Evolutionary conservation across 2,888 invertebrate species (phyloP), one percentile per base, ranked within the genome.

Genomic region (Clistopyga incitator): DNA sequence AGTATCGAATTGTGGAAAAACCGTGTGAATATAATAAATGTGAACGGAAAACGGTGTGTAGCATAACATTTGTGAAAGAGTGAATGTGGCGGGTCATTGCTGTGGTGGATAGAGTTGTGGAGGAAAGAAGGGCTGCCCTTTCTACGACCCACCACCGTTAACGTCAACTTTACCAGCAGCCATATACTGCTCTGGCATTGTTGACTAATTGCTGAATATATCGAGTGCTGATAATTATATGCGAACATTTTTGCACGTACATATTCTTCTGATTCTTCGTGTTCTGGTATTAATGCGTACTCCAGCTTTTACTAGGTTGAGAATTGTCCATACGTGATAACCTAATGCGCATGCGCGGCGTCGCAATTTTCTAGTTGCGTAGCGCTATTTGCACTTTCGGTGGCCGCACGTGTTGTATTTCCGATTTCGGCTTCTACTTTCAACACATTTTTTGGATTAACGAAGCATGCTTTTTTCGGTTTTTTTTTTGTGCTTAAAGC

Each of bases 81-180:
- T n/a, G n/a, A n/a, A n/a, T n/a, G n/a, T n/a, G n/a, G n/a, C n/a
- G n/a, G n/a, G n/a, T n/a, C n/a, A n/a, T n/a, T n/a, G n/a, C n/a
- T n/a, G n/a, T n/a, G n/a, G n/a, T n/a, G n/a, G n/a, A n/a, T n/a
- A n/a, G n/a, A n/a, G n/a, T n/a, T n/a, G n/a, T n/a, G n/a, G n/a
- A n/a, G n/a, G n/a, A n/a, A n/a, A n/a, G n/a, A n/a, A n/a, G n/a
- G n/a, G n/a, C n/a, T n/a, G n/a, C n/a, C n/a, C 98, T 97, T 11
- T 96, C 94, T 0, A 99, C 99, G 93, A 95, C 97, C 99, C 99
- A 99, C 87, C 89, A 3, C 87, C 89, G 74, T 88, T 88, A 72
- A 87, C 59, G 20, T 70, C 77, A 18, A 70, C 77, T n/a, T 75
- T 83, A 23, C 87, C 85, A 42, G 88, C 84, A 61, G 85, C 82